Evolutionary conservation across 2,888 invertebrate species (phyloP).

Genomic region (Seladonia tumulorum): DNA sequence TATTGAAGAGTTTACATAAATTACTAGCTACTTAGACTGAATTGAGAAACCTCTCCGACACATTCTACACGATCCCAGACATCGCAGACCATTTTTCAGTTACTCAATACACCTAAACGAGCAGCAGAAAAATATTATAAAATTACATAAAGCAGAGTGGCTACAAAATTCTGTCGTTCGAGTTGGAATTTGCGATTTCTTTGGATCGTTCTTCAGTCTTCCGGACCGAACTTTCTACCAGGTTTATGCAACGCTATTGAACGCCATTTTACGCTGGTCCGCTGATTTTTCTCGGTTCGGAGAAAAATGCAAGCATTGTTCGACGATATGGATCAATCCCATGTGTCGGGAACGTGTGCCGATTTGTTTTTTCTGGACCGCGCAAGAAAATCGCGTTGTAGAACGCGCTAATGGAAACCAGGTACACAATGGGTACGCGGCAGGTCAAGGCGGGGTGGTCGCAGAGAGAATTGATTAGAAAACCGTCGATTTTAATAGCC

Average conservation of each 20-base stretch:
- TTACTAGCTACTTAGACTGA: too few relatives aligned
- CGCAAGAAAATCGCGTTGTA: slow-evolving; percentile 26
- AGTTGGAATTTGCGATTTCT: neutral
- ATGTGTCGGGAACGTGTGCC: neutral
- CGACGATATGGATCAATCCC: neutral
- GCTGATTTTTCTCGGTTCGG: neutral
- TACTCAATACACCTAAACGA: neutral
- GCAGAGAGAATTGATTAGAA: slow-evolving; percentile 59
- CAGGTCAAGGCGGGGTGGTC: slow-evolving; percentile 49
- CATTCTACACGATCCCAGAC: neutral
- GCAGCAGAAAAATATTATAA: neutral
- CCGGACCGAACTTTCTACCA: neutral
- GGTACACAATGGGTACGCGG: neutral
- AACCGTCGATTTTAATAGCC: slow-evolving; percentile 62
- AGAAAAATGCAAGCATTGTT: neutral
- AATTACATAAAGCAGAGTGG: neutral
- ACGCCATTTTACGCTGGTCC: neutral
- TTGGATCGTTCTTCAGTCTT: neutral
- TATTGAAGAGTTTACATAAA: too few relatives aligned
- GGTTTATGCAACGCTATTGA: neutral
- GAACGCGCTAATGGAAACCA: slow-evolving; percentile 20
- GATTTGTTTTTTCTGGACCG: neutral
- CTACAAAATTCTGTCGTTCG: slow-evolving; percentile 1
- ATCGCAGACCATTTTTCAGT: neutral
- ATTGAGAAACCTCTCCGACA: neutral